Conservation (phyloP, 2,113 vertebrate species). For the Turnix velox region DNA sequence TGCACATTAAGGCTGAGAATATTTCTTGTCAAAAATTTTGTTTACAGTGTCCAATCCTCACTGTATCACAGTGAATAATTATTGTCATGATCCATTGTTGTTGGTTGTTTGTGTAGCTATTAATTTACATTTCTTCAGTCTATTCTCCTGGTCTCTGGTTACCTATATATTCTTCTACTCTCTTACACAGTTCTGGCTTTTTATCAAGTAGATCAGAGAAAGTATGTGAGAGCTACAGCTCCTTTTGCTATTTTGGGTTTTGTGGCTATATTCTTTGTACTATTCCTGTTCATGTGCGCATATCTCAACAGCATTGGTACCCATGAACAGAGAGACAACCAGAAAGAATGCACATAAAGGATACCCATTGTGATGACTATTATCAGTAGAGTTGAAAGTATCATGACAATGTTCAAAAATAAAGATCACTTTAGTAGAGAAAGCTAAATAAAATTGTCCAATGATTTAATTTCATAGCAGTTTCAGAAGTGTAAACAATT, state of each 20-base stretch:
- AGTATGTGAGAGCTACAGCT: neutral
- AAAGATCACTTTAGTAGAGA: neutral
- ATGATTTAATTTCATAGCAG: slow-evolving; percentile 6
- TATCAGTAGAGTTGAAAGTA: neutral
- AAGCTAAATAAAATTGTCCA: neutral
- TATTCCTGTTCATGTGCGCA: neutral
- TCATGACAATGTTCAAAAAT: neutral
- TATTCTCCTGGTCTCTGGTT: neutral
- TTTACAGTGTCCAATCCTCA: neutral
- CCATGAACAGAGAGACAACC: neutral
- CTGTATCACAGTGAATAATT: neutral
- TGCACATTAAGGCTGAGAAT: neutral
- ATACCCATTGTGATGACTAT: neutral
- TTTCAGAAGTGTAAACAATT: neutral
- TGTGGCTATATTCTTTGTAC: neutral
- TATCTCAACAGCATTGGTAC: neutral
- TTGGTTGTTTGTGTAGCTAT: neutral
- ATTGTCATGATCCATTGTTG: neutral
- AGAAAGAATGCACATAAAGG: neutral
- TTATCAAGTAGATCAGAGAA: neutral
- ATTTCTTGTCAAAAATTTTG: neutral
- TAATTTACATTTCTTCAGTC: neutral
- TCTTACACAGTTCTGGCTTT: neutral
- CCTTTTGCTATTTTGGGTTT: neutral
- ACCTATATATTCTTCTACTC: neutral